A percentile compares a stretch with the other conserved stretches of the same genome.
Evolutionary conservation across 2,113 vertebrate genomes (phyloP).

Genomic region (Acrocephalus kingi): DNA sequence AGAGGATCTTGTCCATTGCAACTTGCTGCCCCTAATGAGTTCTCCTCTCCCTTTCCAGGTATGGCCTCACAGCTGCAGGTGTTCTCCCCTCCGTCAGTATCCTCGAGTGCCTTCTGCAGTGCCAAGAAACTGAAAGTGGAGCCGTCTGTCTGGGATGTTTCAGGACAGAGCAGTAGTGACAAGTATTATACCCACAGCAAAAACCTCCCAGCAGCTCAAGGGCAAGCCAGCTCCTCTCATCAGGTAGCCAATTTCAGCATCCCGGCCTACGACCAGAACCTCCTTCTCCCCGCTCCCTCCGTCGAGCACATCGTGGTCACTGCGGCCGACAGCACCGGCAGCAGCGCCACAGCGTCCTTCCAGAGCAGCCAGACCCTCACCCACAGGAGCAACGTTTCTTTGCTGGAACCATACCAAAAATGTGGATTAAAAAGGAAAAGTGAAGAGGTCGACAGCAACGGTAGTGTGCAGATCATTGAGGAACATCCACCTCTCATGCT

Average conservation of each 20-base stretch:
- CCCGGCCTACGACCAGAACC: constrained; percentile 85
- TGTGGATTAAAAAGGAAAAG: constrained; percentile 96
- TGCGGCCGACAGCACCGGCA: constrained; percentile 92
- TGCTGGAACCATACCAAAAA: constrained; percentile 89
- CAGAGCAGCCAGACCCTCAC: constrained; percentile 79
- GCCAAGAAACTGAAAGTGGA: constrained; percentile 98
- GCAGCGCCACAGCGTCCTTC: constrained; percentile 82
- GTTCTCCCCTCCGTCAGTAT: constrained; percentile 95
- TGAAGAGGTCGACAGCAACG: constrained; percentile 97
- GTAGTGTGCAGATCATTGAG: constrained; percentile 98
- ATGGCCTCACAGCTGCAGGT: constrained; percentile 98
- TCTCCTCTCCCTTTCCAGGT: constrained; percentile 64
- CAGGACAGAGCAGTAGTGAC: constrained; percentile 86
- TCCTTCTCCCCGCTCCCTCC: constrained; percentile 77
- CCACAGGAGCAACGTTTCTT: constrained; percentile 83
- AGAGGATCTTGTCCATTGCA: accelerated
- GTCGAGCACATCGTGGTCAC: constrained; percentile 92
- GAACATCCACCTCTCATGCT: constrained; percentile 96
- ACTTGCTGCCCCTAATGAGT: background rate
- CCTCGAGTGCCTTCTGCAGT: constrained; percentile 95
- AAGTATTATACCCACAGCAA: constrained; percentile 89
- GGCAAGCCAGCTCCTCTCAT: constrained; percentile 82
- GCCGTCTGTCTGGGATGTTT: constrained; percentile 90
- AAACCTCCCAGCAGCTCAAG: constrained; percentile 83
- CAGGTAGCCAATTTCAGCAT: constrained; percentile 89